Base-by-base conservation (phyloP, 2,113 vertebrate genomes). In the Axis porcinus region DNA sequence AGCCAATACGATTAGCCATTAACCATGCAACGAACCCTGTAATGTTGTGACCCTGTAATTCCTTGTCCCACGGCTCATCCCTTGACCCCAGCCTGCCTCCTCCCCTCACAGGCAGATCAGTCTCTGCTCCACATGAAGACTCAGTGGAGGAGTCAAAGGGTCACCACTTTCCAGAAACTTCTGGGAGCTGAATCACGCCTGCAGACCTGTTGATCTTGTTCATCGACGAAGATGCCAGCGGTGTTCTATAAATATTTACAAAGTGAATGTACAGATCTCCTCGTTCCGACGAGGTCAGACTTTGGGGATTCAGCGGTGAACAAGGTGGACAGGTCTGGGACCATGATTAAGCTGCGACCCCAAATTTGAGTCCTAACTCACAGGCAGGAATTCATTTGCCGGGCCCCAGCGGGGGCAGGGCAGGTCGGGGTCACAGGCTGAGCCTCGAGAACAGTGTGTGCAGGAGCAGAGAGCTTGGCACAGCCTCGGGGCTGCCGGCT, bases 401-500 rank as follows among this genome's bases (percentile, higher is more conserved):
- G 0, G 10, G 28, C 82, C 5, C 3, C 6, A 43, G 89, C 27
- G 1, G 30, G 28, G 17, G 36, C 2, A 33, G 1, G 43, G 79
- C 33, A 36, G n/a, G 7, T 7, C 1, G 23, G 70, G 91, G 95
- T 91, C 87, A 52, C 0, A 74, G 92, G 30, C 57, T 92, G 95
- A 91, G 95, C 85, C 33, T 9, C 36, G 60, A 89, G 97, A 97
- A 97, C 98, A 96, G 92, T 23, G 5, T 97, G 97, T 97, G 95
- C 92, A 25, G 11, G 62, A 50, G 91, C 83, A 1, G 45, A 12
- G 92, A 13, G 62, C 74, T 86, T 55, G 94, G 76, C 90, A 14
- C 12, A 0, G 64, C 0, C 90, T 45, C 0, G 1, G 60, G 16
- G 93, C 78, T 3, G 57, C 33, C 3, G 15, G 64, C 91, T 45